Evolutionary conservation across 2,113 vertebrate genomes (phyloP), one percentile per base, ranked within the genome.

Genomic region (Hypanus sabinus): DNA sequence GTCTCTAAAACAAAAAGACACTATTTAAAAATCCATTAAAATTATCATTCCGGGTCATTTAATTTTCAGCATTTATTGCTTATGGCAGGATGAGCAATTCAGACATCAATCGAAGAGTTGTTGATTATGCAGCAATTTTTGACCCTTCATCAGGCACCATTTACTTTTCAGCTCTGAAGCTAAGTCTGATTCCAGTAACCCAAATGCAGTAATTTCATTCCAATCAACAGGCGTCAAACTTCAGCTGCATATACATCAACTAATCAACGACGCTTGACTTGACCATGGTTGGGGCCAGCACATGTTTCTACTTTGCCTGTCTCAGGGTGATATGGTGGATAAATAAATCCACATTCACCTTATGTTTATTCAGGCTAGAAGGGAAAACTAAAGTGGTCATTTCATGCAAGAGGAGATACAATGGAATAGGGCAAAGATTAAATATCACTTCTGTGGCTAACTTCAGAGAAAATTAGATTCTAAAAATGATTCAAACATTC

Each of bases 1-100:
- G 95, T 96, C 97, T 98, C 99, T 99, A 95, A 71, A 60, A 71
- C 62, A 68, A 94, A 20, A 55, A 1, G 22, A 22, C 22, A 87
- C 55, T 16, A 55, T 38, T 33, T 73, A 71, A 14, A 36, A 11
- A 85, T 30, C 81, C 68, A 70, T 70, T 70, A 16, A 70, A 70
- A 70, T 70, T 70, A 70, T 30, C 65, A 73, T 94, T 94, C 55
- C 81, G 16, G n/a, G n/a, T 38, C 10, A 27, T 33, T 7, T 36
- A 27, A 68, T 14, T 0, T 30, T 85, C 46, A 60, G 10, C 57
- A 87, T n/a, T 88, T 7, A 65, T 33, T 65, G 60, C 30, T 57
- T 87, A 3, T n/a, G 55, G 83, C 55, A 87, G 27, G 55, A 62
- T 60, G 55, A 65, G 5, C 30, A 33, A 18, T 62, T 30, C 0